Evolutionary conservation across 2,797 vertebrate species (phyloP).

Genomic region (Cossypha dichroa): DNA sequence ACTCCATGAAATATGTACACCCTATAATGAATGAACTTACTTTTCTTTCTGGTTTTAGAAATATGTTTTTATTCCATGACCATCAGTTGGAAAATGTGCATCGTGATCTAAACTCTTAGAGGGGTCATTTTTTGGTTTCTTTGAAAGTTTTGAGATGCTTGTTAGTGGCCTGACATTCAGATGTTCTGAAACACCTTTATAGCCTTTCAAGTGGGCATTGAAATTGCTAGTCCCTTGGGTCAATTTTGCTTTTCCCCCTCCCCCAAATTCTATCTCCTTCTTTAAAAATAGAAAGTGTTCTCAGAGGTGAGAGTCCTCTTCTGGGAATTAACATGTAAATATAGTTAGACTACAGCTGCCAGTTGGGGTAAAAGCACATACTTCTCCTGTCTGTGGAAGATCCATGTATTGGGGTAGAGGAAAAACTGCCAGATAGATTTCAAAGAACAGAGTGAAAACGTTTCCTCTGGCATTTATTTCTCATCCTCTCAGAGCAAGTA

Average conservation of each 20-base stretch:
- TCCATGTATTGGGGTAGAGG: neutral
- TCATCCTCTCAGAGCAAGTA: neutral
- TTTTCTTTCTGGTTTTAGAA: slow-evolving; percentile 50
- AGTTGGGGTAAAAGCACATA: neutral
- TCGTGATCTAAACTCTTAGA: slow-evolving; percentile 50
- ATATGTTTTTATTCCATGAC: slow-evolving; percentile 55
- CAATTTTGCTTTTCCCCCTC: neutral
- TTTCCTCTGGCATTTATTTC: neutral
- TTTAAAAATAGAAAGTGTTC: slow-evolving; percentile 52
- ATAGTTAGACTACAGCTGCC: neutral
- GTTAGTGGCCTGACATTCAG: slow-evolving; percentile 31
- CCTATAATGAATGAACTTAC: slow-evolving; percentile 41
- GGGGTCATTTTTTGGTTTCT: slow-evolving; percentile 47
- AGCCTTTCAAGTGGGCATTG: slow-evolving; percentile 54
- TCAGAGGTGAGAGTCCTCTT: neutral
- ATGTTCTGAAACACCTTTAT: slow-evolving; percentile 52
- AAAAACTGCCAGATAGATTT: neutral
- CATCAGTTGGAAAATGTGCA: slow-evolving; percentile 27
- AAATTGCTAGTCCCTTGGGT: neutral
- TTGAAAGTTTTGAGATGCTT: slow-evolving; percentile 26
- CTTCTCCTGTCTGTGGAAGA: neutral
- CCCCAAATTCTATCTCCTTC: neutral
- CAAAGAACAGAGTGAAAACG: neutral
- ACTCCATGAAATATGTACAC: slow-evolving; percentile 15
- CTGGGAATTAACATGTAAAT: neutral